A percentile compares a stretch with the other conserved stretches of the same genome.
Evolutionary conservation across 2,113 vertebrate genomes (phyloP).

Genomic region (Brachyhypopomus gauderio): DNA sequence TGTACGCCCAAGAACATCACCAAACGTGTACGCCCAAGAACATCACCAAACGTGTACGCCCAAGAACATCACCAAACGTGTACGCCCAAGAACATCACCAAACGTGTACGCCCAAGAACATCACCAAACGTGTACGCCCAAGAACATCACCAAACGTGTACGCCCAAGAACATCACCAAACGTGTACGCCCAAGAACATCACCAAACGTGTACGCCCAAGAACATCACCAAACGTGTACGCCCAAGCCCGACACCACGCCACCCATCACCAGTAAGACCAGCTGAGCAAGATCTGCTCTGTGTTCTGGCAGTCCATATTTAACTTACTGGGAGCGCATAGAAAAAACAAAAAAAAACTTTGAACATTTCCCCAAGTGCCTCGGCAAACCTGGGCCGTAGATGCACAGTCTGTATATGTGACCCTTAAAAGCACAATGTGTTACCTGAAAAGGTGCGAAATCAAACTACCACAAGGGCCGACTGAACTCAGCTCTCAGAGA

Average conservation of each 20-base stretch:
- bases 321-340: too few species aligned
- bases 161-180: too few species aligned
- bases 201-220: too few species aligned
- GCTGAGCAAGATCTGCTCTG: background rate
- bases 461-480: background rate
- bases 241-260: too few species aligned
- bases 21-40: too few species aligned
- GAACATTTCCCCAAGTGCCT: background rate
- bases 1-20: too few species aligned
- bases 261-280: background rate
- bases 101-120: too few species aligned
- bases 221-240: too few species aligned
- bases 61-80: background rate
- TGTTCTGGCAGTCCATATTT: background rate
- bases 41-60: background rate
- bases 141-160: too few species aligned
- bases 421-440: slow-evolving; percentile 20
- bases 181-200: too few species aligned
- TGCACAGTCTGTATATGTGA: background rate
- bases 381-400: background rate
- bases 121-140: too few species aligned
- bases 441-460: background rate
- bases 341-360: background rate
- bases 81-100: too few species aligned
- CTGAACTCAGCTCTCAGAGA: background rate